These are phyloP conservation scores for Trichogramma dendrolimi DNA, from an alignment of 2,888 invertebrate species.

Conservation along the genomic window DNA sequence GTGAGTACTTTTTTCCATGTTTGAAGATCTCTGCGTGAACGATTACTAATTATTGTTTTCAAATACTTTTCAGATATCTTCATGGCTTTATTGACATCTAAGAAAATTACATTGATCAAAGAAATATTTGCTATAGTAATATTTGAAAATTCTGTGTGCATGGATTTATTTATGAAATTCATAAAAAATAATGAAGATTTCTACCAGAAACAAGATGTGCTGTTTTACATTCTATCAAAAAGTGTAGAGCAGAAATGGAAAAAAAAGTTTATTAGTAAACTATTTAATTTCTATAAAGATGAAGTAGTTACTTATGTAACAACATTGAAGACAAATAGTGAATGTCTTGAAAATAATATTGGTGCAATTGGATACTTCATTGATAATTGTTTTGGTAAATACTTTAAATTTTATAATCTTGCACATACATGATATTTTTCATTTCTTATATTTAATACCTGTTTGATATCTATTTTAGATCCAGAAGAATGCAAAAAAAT, in stretches of 20 bases:
- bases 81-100: constrained; percentile 30
- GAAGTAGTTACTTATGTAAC: constrained; percentile 58
- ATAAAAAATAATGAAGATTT: constrained; percentile 51
- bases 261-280: constrained; percentile 53
- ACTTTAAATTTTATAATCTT: background rate
- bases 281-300: constrained; percentile 61
- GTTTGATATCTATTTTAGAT: constrained; percentile 30
- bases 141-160: constrained; percentile 55
- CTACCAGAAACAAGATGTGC: constrained; percentile 60
- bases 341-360: constrained; percentile 54
- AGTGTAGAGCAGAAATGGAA: constrained; percentile 51
- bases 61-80: constrained; percentile 36
- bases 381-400: constrained; percentile 44
- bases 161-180: constrained; percentile 54
- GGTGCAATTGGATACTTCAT: constrained; percentile 60
- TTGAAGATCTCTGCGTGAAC: constrained; percentile 1
- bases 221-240: constrained; percentile 59
- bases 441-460: constrained; percentile 1
- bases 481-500: constrained; percentile 35
- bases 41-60: background rate
- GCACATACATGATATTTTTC: background rate
- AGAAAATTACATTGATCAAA: constrained; percentile 50
- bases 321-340: constrained; percentile 30
- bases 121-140: constrained; percentile 60
- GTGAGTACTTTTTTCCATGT: constrained; percentile 43